Base-by-base conservation (phyloP, 92 coral and sea anemone genomes). In the Paragorgia papillata region DNA sequence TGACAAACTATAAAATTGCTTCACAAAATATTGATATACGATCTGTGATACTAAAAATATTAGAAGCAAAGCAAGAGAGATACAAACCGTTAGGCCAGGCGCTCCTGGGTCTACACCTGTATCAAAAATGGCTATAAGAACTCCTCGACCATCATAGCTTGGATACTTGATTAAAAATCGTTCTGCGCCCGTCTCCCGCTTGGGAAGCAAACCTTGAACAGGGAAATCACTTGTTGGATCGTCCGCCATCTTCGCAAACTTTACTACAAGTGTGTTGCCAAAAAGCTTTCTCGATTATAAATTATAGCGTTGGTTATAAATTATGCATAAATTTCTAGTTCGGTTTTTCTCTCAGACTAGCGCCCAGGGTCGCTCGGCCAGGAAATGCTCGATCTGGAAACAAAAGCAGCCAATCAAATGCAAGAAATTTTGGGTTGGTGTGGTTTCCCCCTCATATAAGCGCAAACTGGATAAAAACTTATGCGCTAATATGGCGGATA, bases 21-120 rank as follows among this genome's bases (percentile, higher is more conserved):
- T 37, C 43, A 37, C 43, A 10, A 37, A 37, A 7, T 46, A 46
- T 46, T 2, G 53, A 15, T 7, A 15, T 7, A 32, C 0, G 15
- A 58, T 58, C 33, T 57, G 13, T 26, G 2, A 19, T 26, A 58
- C 61, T 55, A 27, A 55, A 21, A 7, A 22, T 27, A 43, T 32
- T 6, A 10, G n/a, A 43, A 37, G 13, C 8, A 49, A 27, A 15
- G 53, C 2, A 9, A 64, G 8, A 60, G 39, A 18, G 17, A 27
- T 37, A 22, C 86, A 40, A 58, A 95, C 99, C 92, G 89, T 96
- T n/a, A 95, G 69, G 1, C 99, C 97, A 15, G 84, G 70, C 3
- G 99, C 99, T 17, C 96, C 99, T 3, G 97, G 99, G 68, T 95
- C 99, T 60, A 95, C 97, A 58, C 97, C 97, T 1, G 96, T 91